Percentiles rank a stretch among this genome's conserved stretches.
Evolutionary conservation across 35 echinoderm and acorn worm species (phyloP).

Genomic region (Hemicentrotus pulcherrimus): DNA sequence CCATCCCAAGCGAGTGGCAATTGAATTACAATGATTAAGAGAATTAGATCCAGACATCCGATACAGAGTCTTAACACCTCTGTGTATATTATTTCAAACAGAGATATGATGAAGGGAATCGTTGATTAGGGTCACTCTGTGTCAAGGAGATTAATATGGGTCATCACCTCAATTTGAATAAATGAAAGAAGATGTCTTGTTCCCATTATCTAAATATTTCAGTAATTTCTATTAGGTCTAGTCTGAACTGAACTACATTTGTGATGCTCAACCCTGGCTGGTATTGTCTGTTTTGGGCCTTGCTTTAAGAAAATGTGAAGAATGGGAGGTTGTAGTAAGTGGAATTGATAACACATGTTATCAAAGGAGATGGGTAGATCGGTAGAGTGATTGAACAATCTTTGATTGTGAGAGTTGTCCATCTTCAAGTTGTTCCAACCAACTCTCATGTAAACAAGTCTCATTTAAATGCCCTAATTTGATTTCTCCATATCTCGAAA

Average conservation of each 20-base stretch:
- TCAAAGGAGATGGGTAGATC: background rate
- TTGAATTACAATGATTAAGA: slow-evolving; percentile 20
- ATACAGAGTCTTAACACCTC: slow-evolving; percentile 3
- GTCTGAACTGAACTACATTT: background rate
- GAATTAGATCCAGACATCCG: background rate
- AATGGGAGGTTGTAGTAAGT: background rate
- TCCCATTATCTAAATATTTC: background rate
- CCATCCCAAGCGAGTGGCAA: slow-evolving; percentile 6
- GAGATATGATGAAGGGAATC: background rate
- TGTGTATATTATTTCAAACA: background rate
- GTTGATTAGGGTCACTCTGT: background rate
- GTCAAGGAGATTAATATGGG: background rate
- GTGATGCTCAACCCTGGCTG: background rate
- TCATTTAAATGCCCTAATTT: background rate
- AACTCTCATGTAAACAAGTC: background rate
- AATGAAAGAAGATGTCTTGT: background rate
- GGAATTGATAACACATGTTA: background rate
- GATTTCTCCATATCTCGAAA: background rate
- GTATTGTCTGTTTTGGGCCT: background rate
- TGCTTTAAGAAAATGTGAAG: background rate
- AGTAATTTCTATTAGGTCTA: background rate
- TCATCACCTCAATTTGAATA: background rate
- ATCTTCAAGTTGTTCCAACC: background rate
- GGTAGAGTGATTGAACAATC: background rate
- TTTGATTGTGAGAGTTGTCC: background rate